Conservation (phyloP, 1,140 invertebrate species). For the Metopolophium dirhodum region DNA sequence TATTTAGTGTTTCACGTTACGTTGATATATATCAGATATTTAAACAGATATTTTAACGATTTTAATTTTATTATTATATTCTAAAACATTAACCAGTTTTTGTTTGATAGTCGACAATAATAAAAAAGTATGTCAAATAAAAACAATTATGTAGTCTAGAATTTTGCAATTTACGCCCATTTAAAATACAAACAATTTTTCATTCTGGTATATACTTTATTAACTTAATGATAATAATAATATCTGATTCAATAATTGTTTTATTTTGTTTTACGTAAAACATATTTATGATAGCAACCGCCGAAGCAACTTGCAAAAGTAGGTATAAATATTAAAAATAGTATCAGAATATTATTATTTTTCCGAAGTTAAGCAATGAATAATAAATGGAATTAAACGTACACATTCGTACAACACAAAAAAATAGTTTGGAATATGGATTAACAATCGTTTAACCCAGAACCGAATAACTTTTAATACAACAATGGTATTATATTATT, state of each 20-base stretch:
- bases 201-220: neutral
- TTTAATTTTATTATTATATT: constrained; percentile 20
- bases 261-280: neutral
- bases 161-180: neutral
- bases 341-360: neutral
- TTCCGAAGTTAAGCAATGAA: neutral
- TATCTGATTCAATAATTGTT: neutral
- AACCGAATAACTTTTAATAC: neutral
- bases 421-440: neutral
- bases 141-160: neutral
- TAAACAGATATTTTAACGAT: neutral
- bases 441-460: neutral
- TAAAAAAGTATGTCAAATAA: constrained; percentile 27
- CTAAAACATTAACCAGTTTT: constrained; percentile 7
- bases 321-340: neutral
- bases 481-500: neutral
- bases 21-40: neutral
- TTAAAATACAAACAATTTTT: neutral
- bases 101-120: neutral
- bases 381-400: neutral
- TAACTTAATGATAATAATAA: neutral
- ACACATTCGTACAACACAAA: neutral
- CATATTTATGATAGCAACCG: neutral
- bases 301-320: neutral
- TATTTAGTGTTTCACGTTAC: neutral